Conservation (phyloP, 2,888 invertebrate species). For the Eupithecia subumbrata region DNA sequence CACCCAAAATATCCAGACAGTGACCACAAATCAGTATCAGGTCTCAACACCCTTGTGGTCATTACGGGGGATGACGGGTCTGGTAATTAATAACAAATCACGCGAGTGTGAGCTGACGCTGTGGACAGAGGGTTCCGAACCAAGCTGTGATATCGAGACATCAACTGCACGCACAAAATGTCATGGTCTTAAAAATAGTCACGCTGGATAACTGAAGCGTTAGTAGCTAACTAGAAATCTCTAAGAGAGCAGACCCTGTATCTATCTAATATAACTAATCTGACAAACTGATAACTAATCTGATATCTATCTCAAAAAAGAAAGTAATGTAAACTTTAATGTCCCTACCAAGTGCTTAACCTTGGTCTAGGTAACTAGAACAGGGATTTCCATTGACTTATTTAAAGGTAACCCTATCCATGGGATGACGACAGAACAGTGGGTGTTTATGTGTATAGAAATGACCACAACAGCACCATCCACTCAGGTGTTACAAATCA, state of each 20-base stretch:
- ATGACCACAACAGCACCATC: neutral
- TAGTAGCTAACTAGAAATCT: too few species aligned
- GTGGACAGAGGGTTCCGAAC: constrained; percentile 12
- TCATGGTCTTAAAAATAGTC: neutral
- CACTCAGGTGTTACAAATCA: constrained; percentile 55
- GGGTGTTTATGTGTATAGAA: neutral
- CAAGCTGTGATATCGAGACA: neutral
- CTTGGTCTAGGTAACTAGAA: too few species aligned
- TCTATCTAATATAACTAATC: too few species aligned
- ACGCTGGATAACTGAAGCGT: neutral
- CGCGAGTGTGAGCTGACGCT: constrained; percentile 25
- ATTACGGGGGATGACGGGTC: constrained; percentile 32
- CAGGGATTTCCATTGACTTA: too few species aligned
- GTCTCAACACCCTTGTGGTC: constrained; percentile 32
- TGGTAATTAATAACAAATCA: constrained; percentile 36
- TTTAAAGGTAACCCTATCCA: too few species aligned
- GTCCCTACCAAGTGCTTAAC: too few species aligned
- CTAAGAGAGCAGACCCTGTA: too few species aligned
- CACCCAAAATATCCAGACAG: constrained; percentile 15
- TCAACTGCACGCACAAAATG: neutral
- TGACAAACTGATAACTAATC: too few species aligned
- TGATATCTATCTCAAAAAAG: too few species aligned
- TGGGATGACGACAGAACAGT: neutral
- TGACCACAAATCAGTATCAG: constrained; percentile 35
- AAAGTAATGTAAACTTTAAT: too few species aligned